Evolutionary conservation across 2,113 vertebrate species (phyloP), one percentile per base, ranked within the genome.

Genomic region (Toxostoma redivivum): DNA sequence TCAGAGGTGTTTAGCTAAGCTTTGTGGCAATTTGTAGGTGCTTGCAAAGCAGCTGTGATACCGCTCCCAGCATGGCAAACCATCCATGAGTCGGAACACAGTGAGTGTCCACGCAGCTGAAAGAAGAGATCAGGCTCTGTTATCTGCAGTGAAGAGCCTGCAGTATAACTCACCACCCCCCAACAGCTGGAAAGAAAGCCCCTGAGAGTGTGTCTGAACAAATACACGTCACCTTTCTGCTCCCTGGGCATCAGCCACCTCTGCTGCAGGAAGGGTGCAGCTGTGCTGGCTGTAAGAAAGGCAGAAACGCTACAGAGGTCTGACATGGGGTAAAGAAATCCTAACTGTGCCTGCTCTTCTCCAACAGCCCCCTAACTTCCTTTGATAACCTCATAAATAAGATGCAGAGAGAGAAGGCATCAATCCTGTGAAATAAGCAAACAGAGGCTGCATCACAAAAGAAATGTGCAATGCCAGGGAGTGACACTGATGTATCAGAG

Each of bases 41-140:
- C 30, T 71, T 84, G 74, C 70, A 92, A 83, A 88, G 47, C 77
- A 91, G 73, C 58, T 62, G 38, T 30, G 48, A 60, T 47, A 64
- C 11, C 8, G 2, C 15, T n/a, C 3, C 19, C 0, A 0, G 30
- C 30, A 22, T 5, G 19, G 35, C 74, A 89, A 79, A 69, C 45
- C 38, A 40, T 18, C 45, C 21, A 1, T 8, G 45, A 51, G 47
- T 24, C 38, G 74, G 60, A 83, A 50, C 35, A 12, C 10, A 47
- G 10, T 15, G 38, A 61, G 33, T 2, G 15, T 33, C 73, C 70
- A 50, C 31, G 30, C 5, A 48, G 51, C 67, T 79, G 53, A 64
- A 92, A 78, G 47, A 54, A 45, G 27, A 62, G 30, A 61, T 22
- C 14, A 60, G 31, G 17, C 37, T 78, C 66, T 62, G 25, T 38